Evolutionary conservation across 2,797 vertebrate genomes (phyloP).

Genomic region (Onychomys arenicola): DNA sequence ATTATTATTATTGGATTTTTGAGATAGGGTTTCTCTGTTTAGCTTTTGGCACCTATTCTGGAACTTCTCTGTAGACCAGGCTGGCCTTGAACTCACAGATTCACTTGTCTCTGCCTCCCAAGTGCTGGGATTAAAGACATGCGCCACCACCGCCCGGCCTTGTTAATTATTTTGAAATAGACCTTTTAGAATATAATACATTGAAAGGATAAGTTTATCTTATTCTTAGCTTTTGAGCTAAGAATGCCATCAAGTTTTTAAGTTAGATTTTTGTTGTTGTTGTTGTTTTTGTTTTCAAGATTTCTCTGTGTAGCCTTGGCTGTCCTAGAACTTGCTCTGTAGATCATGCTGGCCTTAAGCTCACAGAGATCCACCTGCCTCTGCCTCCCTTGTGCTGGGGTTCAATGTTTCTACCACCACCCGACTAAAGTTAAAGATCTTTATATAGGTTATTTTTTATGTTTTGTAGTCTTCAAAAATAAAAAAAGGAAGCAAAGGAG

Average conservation of each 20-base stretch:
- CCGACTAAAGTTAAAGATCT: not conserved
- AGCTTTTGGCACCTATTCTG: too few relatives aligned
- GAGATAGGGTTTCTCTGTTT: too few relatives aligned
- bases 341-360: not conserved
- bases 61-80: too few relatives aligned
- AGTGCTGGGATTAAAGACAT: too few relatives aligned
- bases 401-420: not conserved
- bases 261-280: not conserved
- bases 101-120: too few relatives aligned
- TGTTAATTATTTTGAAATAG: not conserved
- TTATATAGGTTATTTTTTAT: constrained; percentile 57
- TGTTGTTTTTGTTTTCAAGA: constrained; percentile 53
- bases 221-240: constrained; percentile 2
- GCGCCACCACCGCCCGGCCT: too few relatives aligned
- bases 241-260: not conserved
- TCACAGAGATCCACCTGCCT: not conserved
- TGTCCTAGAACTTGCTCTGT: not conserved
- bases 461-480: constrained; percentile 95
- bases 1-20: too few relatives aligned
- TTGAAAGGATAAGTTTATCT: constrained; percentile 28
- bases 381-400: not conserved
- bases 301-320: not conserved
- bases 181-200: not conserved
- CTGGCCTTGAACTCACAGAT: too few relatives aligned
- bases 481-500: constrained; percentile 97